phyloP scores from a whole-genome alignment of 2,113 vertebrate genomes.

The Neogobius melanostomus region DNA sequence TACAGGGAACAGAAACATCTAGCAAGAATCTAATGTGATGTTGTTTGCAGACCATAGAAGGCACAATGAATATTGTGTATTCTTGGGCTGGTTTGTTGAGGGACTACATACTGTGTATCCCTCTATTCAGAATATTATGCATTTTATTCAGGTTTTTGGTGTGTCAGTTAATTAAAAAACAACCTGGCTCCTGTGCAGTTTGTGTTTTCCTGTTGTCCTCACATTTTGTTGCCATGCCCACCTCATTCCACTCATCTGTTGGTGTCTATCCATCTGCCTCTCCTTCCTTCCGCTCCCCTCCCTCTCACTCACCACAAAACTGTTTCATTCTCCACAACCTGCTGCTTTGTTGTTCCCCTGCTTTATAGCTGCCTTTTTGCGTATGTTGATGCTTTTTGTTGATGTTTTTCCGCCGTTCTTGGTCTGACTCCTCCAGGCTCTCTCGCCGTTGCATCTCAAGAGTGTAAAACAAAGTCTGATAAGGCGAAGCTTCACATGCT shows the following conservation, averaged over 20 bases:
- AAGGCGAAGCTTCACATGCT: constrained; percentile 20
- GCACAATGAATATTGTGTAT: too few relatives aligned
- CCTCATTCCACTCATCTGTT: constrained; percentile 1
- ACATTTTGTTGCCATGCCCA: not conserved
- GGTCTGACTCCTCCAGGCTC: constrained; percentile 43
- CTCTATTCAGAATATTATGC: too few relatives aligned
- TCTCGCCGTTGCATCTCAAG: constrained; percentile 19
- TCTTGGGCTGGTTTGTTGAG: too few relatives aligned
- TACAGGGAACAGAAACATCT: too few relatives aligned
- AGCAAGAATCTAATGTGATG: too few relatives aligned
- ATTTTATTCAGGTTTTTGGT: not conserved
- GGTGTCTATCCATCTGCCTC: constrained; percentile 23
- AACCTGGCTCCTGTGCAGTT: not conserved
- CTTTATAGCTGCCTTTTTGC: constrained; percentile 29
- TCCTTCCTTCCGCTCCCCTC: constrained; percentile 9
- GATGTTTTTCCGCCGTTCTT: constrained; percentile 32
- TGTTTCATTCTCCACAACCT: constrained; percentile 47
- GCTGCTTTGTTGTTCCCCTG: constrained; percentile 39
- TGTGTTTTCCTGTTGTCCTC: constrained; percentile 2
- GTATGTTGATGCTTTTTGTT: constrained; percentile 13
- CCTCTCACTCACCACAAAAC: constrained; percentile 42
- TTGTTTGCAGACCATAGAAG: too few relatives aligned
- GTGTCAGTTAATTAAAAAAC: not conserved
- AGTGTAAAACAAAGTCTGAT: constrained; percentile 44
- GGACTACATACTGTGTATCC: not conserved